Evolutionary conservation across 2,797 vertebrate species (phyloP).

Genomic region (Tangara arthus): DNA sequence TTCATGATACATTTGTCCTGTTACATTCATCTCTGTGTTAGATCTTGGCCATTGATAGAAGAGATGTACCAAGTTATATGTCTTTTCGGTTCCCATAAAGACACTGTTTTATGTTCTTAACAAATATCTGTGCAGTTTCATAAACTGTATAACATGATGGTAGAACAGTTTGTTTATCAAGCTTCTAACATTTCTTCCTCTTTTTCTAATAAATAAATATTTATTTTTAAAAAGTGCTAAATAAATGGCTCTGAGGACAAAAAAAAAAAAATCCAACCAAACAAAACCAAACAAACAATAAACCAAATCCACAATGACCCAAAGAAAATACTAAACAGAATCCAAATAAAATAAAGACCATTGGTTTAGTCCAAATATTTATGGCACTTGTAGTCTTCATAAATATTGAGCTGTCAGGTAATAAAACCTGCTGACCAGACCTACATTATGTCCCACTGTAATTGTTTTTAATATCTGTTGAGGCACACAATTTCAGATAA

Average conservation of each 20-base stretch:
- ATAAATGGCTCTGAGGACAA: background rate
- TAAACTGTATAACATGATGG: background rate
- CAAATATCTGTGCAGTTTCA: background rate
- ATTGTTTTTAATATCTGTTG: background rate
- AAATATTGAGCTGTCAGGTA: slow-evolving; percentile 62
- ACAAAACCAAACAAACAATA: too few relatives aligned
- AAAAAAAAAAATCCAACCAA: background rate
- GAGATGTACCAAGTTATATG: background rate
- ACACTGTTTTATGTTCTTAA: background rate
- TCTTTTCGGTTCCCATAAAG: background rate
- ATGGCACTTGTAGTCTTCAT: slow-evolving; percentile 17
- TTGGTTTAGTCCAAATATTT: slow-evolving; percentile 46
- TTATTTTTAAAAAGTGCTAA: background rate
- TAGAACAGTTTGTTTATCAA: background rate
- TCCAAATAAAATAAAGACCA: slow-evolving; percentile 19
- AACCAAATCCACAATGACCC: background rate
- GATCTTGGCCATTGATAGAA: background rate
- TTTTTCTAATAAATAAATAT: background rate
- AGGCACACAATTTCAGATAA: background rate
- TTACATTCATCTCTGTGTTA: background rate
- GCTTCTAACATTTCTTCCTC: background rate
- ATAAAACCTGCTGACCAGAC: slow-evolving; percentile 16
- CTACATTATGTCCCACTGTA: background rate
- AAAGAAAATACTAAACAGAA: background rate
- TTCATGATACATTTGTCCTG: background rate